A percentile compares a stretch with the other conserved stretches of the same genome.
Evolutionary conservation across 2,888 invertebrate genomes (phyloP).

Genomic region (Ennomos quercinarius): DNA sequence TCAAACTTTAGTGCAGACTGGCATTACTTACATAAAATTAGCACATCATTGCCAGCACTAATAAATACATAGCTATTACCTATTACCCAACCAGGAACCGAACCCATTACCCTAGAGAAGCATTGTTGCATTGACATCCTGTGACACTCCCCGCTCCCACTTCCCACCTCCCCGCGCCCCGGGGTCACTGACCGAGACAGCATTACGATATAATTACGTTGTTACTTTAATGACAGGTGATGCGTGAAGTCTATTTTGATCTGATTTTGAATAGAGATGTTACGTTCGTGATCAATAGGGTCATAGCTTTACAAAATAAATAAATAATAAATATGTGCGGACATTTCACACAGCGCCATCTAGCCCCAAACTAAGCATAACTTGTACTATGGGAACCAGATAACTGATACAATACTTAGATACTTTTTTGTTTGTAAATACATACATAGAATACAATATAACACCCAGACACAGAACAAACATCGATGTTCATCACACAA

Average conservation of each 20-base stretch:
- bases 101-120: conserved; percentile 22
- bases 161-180: conserved; percentile 1
- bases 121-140: conserved; percentile 23
- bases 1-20: too few relatives aligned
- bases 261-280: neutral
- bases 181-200: conserved; percentile 14
- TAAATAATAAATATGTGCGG: too few relatives aligned
- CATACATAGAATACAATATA: too few relatives aligned
- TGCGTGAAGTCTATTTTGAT: conserved; percentile 3
- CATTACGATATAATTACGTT: conserved; percentile 14
- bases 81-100: conserved; percentile 22
- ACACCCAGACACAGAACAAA: too few relatives aligned
- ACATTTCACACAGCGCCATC: too few relatives aligned
- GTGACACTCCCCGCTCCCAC: conserved; percentile 4
- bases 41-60: conserved; percentile 1
- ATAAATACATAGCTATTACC: conserved; percentile 14
- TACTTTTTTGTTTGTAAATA: too few relatives aligned
- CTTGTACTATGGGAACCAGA: too few relatives aligned
- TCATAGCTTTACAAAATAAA: too few relatives aligned
- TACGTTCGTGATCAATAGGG: neutral
- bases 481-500: too few relatives aligned
- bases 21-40: neutral
- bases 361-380: too few relatives aligned
- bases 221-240: conserved; percentile 8
- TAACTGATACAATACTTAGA: too few relatives aligned